phyloP scores from a whole-genome alignment of 2,113 vertebrate genomes.

The Myanophis thanlyinensis region DNA sequence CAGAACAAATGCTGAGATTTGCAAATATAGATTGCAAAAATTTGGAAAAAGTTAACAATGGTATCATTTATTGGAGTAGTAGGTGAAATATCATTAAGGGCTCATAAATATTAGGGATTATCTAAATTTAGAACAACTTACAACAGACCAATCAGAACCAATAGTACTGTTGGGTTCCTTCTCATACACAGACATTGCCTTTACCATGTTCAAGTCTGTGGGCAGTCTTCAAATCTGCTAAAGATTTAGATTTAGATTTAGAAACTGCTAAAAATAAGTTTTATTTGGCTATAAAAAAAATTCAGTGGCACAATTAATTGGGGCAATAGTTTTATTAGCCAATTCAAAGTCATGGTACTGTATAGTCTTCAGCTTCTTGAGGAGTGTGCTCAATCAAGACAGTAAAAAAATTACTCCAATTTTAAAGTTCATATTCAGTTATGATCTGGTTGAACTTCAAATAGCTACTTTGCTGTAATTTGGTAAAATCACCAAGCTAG shows the following conservation, averaged over 20 bases:
- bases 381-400: not conserved
- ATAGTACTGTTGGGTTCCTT: not conserved
- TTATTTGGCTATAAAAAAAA: not conserved
- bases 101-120: not conserved
- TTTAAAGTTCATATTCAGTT: not conserved
- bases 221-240: not conserved
- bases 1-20: not conserved
- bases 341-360: not conserved
- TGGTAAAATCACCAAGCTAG: not conserved
- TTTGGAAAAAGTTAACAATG: not conserved
- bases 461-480: not conserved
- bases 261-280: not conserved
- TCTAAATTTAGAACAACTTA: not conserved
- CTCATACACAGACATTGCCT: not conserved
- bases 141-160: not conserved
- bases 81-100: not conserved
- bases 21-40: not conserved
- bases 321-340: not conserved
- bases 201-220: not conserved
- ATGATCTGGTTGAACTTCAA: not conserved
- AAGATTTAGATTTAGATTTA: no score
- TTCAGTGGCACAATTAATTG: not conserved
- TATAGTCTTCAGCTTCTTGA: not conserved
- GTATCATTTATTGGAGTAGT: not conserved
- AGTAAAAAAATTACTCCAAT: not conserved